phyloP scores from a whole-genome alignment of 2,888 invertebrate genomes.

The Clunio marinus region DNA sequence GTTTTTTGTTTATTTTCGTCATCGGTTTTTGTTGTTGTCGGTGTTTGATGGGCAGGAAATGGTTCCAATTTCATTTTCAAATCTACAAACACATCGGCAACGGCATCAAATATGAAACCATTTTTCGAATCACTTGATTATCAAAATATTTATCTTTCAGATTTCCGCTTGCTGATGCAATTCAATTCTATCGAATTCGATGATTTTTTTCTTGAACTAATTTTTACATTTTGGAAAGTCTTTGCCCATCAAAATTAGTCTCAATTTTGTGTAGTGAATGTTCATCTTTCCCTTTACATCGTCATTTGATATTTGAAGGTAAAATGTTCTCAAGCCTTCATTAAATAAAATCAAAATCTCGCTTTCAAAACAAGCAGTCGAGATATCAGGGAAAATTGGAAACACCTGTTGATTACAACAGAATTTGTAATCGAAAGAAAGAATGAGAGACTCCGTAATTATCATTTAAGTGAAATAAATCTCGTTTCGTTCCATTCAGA shows the following conservation, averaged over 20 bases:
- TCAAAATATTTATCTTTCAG: slow-evolving; percentile 14
- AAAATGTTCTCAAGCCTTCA: slow-evolving; percentile 20
- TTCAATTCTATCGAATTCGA: background rate
- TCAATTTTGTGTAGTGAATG: slow-evolving; percentile 23
- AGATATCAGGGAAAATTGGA: slow-evolving; percentile 33
- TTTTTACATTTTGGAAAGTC: slow-evolving; percentile 17
- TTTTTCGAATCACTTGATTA: slow-evolving; percentile 14
- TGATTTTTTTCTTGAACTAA: slow-evolving; percentile 6
- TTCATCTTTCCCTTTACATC: background rate
- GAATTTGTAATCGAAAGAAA: background rate
- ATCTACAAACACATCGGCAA: background rate
- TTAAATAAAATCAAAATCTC: slow-evolving; percentile 19
- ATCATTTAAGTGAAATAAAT: slow-evolving; percentile 38
- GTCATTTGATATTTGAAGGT: background rate
- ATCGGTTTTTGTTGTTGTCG: too few relatives aligned
- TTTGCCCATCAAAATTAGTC: slow-evolving; percentile 29
- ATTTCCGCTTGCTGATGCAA: background rate
- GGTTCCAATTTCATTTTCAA: slow-evolving; percentile 19
- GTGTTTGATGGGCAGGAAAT: slow-evolving; percentile 3
- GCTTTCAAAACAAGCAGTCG: background rate
- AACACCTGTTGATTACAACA: slow-evolving; percentile 37
- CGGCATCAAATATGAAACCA: background rate
- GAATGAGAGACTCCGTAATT: slow-evolving; percentile 30
- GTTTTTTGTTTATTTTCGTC: too few relatives aligned
- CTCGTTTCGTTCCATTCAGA: slow-evolving; percentile 14